Conservation (phyloP, 1,140 invertebrate genomes). For the Eufriesea mexicana region DNA sequence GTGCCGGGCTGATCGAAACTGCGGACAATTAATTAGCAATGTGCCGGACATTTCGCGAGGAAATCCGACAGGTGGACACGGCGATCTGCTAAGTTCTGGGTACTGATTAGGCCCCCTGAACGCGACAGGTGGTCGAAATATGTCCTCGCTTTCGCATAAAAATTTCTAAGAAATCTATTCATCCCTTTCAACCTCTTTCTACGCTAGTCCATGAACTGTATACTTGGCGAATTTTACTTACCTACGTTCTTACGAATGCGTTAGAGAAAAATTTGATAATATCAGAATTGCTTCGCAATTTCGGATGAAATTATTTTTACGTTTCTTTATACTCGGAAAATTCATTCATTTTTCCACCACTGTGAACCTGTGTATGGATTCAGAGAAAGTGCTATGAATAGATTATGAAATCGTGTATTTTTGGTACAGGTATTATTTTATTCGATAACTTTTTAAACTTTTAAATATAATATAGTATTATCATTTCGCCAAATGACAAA, state of each 20-base stretch:
- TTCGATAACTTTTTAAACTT: too few species aligned
- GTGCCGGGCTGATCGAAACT: constrained; percentile 30
- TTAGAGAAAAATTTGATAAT: neutral
- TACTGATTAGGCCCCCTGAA: constrained; percentile 28
- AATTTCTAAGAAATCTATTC: neutral
- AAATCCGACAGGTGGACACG: constrained; percentile 51
- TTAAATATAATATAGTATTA: too few species aligned
- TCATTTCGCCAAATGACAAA: too few species aligned
- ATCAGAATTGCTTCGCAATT: neutral
- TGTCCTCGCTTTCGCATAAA: neutral
- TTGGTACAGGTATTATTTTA: too few species aligned
- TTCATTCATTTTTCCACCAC: too few species aligned
- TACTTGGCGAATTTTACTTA: too few species aligned
- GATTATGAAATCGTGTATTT: too few species aligned
- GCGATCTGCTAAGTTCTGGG: constrained; percentile 16
- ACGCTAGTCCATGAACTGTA: neutral
- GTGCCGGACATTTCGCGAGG: constrained; percentile 45
- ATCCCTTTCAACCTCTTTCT: neutral
- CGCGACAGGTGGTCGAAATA: constrained; percentile 45
- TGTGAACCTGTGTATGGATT: too few species aligned
- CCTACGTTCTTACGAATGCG: neutral
- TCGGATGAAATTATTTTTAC: neutral
- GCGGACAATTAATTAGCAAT: constrained; percentile 54
- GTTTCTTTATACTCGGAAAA: too few species aligned
- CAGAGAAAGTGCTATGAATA: too few species aligned